Conservation (phyloP, 37 sponge, comb jelly and placozoan species). For the Beroe ovata region DNA sequence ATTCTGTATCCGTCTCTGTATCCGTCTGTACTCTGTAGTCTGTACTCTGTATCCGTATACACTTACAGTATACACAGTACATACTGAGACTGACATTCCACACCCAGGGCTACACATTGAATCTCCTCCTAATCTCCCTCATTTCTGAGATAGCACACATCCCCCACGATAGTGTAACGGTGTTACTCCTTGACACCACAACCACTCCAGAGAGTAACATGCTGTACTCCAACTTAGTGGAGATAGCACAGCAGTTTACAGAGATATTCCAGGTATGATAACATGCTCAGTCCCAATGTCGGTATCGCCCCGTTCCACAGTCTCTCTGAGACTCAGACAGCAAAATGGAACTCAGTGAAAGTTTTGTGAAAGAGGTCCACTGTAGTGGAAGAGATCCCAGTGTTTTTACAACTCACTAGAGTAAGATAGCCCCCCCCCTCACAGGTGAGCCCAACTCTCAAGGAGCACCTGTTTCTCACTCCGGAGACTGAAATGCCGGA, state of each 20-base stretch:
- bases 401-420: too few relatives aligned
- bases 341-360: background rate
- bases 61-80: too few relatives aligned
- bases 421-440: background rate
- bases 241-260: slow-evolving; percentile 10
- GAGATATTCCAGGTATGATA: slow-evolving; percentile 62
- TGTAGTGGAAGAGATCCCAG: too few relatives aligned
- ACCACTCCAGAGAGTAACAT: background rate
- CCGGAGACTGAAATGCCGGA: slow-evolving; percentile 29
- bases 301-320: too few relatives aligned
- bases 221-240: background rate
- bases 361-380: too few relatives aligned
- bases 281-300: too few relatives aligned
- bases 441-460: slow-evolving; percentile 52
- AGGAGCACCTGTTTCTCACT: background rate
- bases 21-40: too few relatives aligned
- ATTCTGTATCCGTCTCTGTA: too few relatives aligned
- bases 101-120: slow-evolving; percentile 44
- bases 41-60: too few relatives aligned
- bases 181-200: slow-evolving; percentile 41
- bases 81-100: too few relatives aligned
- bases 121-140: slow-evolving; percentile 20
- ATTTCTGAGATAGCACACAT: slow-evolving; percentile 51
- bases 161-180: slow-evolving; percentile 23
- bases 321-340: too few relatives aligned